Conservation (phyloP, 64 coral and sea anemone genomes). For the Pocillopora verrucosa region DNA sequence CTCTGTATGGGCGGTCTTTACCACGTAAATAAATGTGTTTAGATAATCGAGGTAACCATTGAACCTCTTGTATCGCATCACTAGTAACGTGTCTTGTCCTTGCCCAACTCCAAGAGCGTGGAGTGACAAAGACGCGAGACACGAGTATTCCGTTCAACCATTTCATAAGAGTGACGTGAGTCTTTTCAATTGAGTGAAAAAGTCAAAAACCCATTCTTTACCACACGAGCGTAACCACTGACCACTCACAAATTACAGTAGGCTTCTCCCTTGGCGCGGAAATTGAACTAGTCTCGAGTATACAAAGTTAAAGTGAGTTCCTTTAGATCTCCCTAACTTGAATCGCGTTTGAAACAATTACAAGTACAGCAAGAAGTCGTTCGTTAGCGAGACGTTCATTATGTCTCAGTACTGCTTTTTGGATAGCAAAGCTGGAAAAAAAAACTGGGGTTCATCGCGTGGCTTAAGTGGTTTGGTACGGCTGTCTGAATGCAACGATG, state of each 20-base stretch:
- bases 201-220: no score
- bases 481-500: conserved; percentile 18
- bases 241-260: conserved; percentile 6
- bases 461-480: neutral
- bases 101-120: neutral
- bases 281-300: no score
- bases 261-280: neutral
- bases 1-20: neutral
- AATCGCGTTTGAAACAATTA: neutral
- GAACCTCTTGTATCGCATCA: conserved; percentile 27
- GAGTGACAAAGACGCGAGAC: neutral
- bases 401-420: no score
- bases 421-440: no score
- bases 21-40: conserved; percentile 20
- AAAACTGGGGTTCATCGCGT: neutral
- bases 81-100: conserved; percentile 32
- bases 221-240: neutral
- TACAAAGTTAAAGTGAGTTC: no score
- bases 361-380: conserved; percentile 10
- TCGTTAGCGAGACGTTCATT: conserved; percentile 27
- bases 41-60: conserved; percentile 28
- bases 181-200: no score
- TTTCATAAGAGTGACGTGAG: no score
- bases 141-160: no score
- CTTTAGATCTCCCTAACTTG: neutral